phyloP scores from a whole-genome alignment of 2,888 invertebrate genomes.

The Synanthedon vespiformis region DNA sequence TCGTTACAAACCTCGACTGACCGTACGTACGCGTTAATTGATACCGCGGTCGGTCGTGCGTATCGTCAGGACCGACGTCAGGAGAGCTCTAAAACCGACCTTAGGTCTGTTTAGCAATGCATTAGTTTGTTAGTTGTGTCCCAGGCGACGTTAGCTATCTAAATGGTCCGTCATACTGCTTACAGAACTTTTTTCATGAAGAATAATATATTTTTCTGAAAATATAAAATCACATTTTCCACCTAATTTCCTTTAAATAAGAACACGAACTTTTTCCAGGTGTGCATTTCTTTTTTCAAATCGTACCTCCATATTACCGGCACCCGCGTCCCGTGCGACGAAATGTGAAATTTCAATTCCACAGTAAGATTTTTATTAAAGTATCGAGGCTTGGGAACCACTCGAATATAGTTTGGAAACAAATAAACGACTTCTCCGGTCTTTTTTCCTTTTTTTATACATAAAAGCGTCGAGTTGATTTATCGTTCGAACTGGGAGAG shows the following conservation, averaged over 20 bases:
- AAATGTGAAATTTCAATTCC: slow-evolving; percentile 57
- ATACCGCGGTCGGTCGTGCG: too few species aligned
- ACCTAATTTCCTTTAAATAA: slow-evolving; percentile 26
- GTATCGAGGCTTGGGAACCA: slow-evolving; percentile 39
- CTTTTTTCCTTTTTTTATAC: slow-evolving; percentile 50
- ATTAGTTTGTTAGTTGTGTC: too few species aligned
- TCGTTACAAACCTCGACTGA: too few species aligned
- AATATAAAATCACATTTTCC: slow-evolving; percentile 14
- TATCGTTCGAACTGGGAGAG: slow-evolving; percentile 44
- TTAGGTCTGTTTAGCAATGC: too few species aligned
- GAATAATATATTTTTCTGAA: not conserved
- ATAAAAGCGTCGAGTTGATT: slow-evolving; percentile 63
- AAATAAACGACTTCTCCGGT: slow-evolving; percentile 58
- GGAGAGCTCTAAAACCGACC: too few species aligned
- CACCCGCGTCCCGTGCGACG: slow-evolving; percentile 24
- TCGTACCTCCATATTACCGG: slow-evolving; percentile 9
- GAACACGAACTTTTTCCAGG: slow-evolving; percentile 24
- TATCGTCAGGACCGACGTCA: too few species aligned
- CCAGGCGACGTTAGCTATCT: too few species aligned
- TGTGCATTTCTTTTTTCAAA: slow-evolving; percentile 26
- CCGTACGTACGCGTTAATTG: too few species aligned
- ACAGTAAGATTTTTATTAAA: slow-evolving; percentile 47
- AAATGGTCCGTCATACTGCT: too few species aligned
- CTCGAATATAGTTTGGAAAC: slow-evolving; percentile 62
- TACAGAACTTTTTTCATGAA: too few species aligned